Evolutionary conservation across 1,140 invertebrate genomes (phyloP).

Genomic region (Dendroctonus valens): DNA sequence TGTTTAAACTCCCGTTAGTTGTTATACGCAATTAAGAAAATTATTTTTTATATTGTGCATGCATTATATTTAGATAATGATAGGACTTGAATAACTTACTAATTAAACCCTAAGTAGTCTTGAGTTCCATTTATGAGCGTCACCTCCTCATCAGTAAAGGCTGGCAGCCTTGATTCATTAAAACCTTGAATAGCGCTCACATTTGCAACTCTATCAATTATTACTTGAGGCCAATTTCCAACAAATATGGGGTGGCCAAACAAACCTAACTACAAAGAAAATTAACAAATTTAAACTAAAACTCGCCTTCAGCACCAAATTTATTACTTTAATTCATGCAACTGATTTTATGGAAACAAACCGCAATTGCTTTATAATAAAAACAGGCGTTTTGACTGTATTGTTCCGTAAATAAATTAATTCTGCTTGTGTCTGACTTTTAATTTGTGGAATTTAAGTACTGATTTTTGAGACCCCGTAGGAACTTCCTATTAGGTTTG

Average conservation of each 20-base stretch:
- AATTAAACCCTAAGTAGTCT: constrained; percentile 43
- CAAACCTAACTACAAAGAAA: constrained; percentile 56
- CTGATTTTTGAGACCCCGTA: too few relatives aligned
- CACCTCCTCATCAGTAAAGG: constrained; percentile 61
- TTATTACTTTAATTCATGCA: too few relatives aligned
- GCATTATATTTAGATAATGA: too few relatives aligned
- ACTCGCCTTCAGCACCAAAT: constrained; percentile 41
- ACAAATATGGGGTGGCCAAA: constrained; percentile 64
- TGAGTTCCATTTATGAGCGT: constrained; percentile 54
- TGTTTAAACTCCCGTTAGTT: too few relatives aligned
- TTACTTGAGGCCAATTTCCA: constrained; percentile 63
- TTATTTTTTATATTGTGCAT: too few relatives aligned
- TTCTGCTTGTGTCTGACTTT: too few relatives aligned
- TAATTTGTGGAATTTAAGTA: too few relatives aligned
- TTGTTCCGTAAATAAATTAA: too few relatives aligned
- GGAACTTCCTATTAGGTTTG: too few relatives aligned
- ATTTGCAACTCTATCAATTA: constrained; percentile 58
- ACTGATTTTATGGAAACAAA: too few relatives aligned
- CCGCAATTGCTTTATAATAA: too few relatives aligned
- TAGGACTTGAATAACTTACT: neutral
- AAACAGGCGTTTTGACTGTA: neutral
- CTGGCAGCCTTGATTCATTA: constrained; percentile 58
- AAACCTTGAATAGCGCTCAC: constrained; percentile 61
- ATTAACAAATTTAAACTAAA: constrained; percentile 50
- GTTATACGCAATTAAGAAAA: too few relatives aligned